These are phyloP conservation scores for Hydraecia micacea DNA, from an alignment of 2,888 invertebrate species.

Conservation along the genomic window DNA sequence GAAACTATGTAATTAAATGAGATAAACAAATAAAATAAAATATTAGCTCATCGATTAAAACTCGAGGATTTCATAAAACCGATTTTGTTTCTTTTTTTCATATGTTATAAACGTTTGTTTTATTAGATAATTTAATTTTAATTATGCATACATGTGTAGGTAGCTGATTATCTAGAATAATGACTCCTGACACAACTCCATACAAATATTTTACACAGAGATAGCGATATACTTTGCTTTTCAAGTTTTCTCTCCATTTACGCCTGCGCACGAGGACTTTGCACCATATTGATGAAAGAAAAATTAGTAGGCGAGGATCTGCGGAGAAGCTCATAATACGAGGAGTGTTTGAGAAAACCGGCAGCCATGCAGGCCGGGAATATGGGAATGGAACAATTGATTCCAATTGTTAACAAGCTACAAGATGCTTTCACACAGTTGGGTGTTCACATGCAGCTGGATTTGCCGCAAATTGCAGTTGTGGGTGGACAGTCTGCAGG, in stretches of 20 bases:
- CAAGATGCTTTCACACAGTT: constrained; percentile 99
- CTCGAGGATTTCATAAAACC: neutral
- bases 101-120: neutral
- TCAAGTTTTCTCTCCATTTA: constrained; percentile 68
- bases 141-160: neutral
- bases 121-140: neutral
- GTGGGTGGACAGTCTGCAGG: constrained; percentile 99
- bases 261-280: constrained; percentile 82
- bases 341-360: constrained; percentile 84
- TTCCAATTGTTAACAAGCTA: constrained; percentile 99
- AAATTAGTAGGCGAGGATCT: constrained; percentile 88
- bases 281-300: constrained; percentile 87
- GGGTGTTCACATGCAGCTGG: constrained; percentile 99
- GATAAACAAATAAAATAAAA: neutral
- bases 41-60: constrained; percentile 22
- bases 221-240: constrained; percentile 46
- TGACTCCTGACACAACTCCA: neutral
- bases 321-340: constrained; percentile 87
- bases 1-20: neutral
- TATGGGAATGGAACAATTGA: constrained; percentile 99
- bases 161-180: neutral
- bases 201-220: neutral
- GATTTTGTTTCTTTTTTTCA: neutral
- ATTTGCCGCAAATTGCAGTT: constrained; percentile 99
- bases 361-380: constrained; percentile 92